phyloP scores from a whole-genome alignment of 2,113 vertebrate genomes.

The Tupaia tana region DNA sequence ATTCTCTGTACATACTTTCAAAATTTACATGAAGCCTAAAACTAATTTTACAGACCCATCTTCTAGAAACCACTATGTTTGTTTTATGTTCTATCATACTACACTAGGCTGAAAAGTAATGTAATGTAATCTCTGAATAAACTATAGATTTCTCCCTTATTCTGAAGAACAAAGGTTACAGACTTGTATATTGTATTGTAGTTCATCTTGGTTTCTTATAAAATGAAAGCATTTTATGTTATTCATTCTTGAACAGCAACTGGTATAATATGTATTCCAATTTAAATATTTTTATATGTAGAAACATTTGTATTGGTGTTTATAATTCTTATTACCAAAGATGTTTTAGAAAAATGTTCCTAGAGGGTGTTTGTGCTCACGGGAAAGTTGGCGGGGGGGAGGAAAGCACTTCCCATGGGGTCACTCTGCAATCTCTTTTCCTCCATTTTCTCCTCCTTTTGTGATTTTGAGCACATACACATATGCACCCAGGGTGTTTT shows the following conservation, averaged over 20 bases:
- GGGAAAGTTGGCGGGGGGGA: no score
- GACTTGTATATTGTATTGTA: slow-evolving; percentile 5
- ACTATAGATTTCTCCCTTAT: slow-evolving; percentile 30
- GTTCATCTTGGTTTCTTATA: slow-evolving; percentile 6
- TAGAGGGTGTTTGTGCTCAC: no score
- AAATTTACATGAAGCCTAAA: slow-evolving; percentile 58
- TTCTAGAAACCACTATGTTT: slow-evolving; percentile 51
- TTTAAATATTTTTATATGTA: background rate
- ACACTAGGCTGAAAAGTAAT: slow-evolving; percentile 37
- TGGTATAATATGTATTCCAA: background rate
- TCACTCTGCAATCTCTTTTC: no score
- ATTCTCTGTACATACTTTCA: slow-evolving; percentile 55
- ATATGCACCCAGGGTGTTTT: no score
- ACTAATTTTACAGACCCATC: slow-evolving; percentile 55
- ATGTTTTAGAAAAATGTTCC: no score
- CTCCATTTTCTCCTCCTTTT: no score
- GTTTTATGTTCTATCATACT: slow-evolving; percentile 47
- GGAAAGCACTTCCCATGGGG: no score
- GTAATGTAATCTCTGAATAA: slow-evolving; percentile 64
- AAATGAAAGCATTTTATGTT: background rate
- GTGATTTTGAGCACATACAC: no score
- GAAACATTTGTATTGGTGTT: background rate
- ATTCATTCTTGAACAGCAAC: slow-evolving; percentile 4
- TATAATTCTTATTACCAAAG: background rate
- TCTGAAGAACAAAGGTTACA: slow-evolving; percentile 50